Base-by-base conservation (phyloP, 2,797 vertebrate genomes). In the Propithecus deckenii region DNA sequence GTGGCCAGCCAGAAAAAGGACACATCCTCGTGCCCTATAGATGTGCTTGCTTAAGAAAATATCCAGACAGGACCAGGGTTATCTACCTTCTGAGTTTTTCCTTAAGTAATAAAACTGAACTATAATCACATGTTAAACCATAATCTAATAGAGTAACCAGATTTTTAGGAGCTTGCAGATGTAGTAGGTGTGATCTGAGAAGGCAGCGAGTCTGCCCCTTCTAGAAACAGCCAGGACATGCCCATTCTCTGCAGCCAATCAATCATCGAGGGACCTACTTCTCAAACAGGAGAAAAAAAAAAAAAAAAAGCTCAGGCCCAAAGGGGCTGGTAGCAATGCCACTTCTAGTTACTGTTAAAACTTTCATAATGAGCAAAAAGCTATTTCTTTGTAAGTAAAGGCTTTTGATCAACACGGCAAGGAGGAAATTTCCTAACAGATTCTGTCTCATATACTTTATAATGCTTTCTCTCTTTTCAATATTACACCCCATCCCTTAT, bases 81-180 rank as follows among this genome's bases (percentile, higher is more conserved):
- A 61, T 32, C 46, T 12, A 80, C 18, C 23, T 93, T 91, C 23
- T 25, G 85, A 81, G 50, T 18, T 84, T 89, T 25, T 30, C 48
- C 25, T 69, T 59, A 91, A 71, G 17, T 41, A 78, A 97, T 83
- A 84, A 95, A 90, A n/a, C 32, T 86, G 32, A 63, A 86, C 46
- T 55, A 38, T 5, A 61, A 52, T 81, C 35, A 61, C 4, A 8
- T n/a, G 52, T 83, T 57, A 94, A 93, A 50, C 38, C 50, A 48
- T 69, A 95, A 83, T n/a, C n/a, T 52, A 84, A 83, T 1, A 57
- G 35, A n/a, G 32, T 14, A 55, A 81, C 67, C 69, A 83, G 75
- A 67, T 23, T 50, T 11, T 61, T 6, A 2, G 23, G 50, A 7
- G 32, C n/a, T 92, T 50, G 20, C 25, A 30, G 63, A 32, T 74